Evolutionary conservation across 2,888 invertebrate species (phyloP).

Genomic region (Sphinx pinastri): DNA sequence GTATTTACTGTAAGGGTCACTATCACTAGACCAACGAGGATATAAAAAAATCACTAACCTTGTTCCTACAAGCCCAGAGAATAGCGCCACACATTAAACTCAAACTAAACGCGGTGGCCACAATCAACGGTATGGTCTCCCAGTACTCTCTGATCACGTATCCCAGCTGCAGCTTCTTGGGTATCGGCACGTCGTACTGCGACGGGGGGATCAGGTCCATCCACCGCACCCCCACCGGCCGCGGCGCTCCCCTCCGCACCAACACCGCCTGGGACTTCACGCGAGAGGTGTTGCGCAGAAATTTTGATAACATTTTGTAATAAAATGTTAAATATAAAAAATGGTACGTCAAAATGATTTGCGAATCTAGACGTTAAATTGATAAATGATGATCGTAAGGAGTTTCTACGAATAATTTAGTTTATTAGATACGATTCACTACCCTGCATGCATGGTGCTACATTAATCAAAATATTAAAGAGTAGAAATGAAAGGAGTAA

Average conservation of each 20-base stretch:
- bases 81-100: slow-evolving; percentile 43
- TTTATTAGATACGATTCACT: too few species aligned
- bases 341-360: background rate
- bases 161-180: slow-evolving; percentile 49
- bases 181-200: slow-evolving; percentile 65
- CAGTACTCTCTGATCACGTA: slow-evolving; percentile 58
- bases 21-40: too few species aligned
- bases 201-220: slow-evolving; percentile 52
- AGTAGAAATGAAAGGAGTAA: too few species aligned
- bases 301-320: slow-evolving; percentile 55
- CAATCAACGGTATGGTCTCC: slow-evolving; percentile 67
- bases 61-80: slow-evolving; percentile 56
- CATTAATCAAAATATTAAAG: too few species aligned
- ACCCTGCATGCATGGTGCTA: too few species aligned
- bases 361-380: background rate
- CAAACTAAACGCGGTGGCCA: slow-evolving; percentile 46
- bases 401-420: background rate
- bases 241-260: slow-evolving; percentile 36
- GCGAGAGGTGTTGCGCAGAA: slow-evolving; percentile 43
- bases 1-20: too few species aligned
- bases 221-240: slow-evolving; percentile 33
- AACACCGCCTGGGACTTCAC: slow-evolving; percentile 29
- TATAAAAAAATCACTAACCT: slow-evolving; percentile 48
- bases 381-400: background rate
- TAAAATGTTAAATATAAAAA: slow-evolving; percentile 24